Evolutionary conservation across 37 sponge, comb jelly and placozoan genomes (phyloP).

Genomic region (Theonella swinhoei): DNA sequence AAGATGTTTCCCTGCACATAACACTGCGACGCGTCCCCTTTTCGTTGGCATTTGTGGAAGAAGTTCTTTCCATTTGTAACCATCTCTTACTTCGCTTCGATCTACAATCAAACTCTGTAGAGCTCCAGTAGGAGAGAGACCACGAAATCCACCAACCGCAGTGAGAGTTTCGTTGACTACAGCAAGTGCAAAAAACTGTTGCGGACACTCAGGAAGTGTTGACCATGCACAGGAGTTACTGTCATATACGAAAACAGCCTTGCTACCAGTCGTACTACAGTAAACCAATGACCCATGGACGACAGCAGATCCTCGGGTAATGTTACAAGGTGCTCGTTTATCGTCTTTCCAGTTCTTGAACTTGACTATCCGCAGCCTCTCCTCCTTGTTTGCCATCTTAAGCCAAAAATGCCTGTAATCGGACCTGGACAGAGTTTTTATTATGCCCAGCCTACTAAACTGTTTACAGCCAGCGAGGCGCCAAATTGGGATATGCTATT

Average conservation of each 20-base stretch:
- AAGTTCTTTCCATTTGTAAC: not conserved
- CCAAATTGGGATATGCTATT: too few species aligned
- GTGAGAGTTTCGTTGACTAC: not conserved
- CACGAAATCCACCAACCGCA: conserved; percentile 5
- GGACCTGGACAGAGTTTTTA: not conserved
- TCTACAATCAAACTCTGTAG: not conserved
- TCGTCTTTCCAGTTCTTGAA: not conserved
- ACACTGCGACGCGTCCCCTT: not conserved
- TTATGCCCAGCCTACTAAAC: too few species aligned
- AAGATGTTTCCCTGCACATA: not conserved
- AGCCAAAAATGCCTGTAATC: too few species aligned
- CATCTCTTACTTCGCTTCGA: not conserved
- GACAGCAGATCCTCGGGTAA: not conserved
- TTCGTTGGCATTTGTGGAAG: not conserved
- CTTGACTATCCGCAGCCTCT: not conserved
- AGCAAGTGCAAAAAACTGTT: not conserved
- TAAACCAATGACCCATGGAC: not conserved
- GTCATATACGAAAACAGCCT: conserved; percentile 3
- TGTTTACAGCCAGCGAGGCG: too few species aligned
- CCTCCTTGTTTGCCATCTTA: not conserved
- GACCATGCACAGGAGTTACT: not conserved
- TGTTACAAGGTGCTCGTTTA: not conserved
- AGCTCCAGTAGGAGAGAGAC: not conserved
- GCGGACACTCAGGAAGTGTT: conserved; percentile 1
- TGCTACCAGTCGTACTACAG: not conserved